A percentile compares a stretch with the other conserved stretches of the same genome.
Evolutionary conservation across 2,113 vertebrate species (phyloP).

Genomic region (Sterna hirundo): DNA sequence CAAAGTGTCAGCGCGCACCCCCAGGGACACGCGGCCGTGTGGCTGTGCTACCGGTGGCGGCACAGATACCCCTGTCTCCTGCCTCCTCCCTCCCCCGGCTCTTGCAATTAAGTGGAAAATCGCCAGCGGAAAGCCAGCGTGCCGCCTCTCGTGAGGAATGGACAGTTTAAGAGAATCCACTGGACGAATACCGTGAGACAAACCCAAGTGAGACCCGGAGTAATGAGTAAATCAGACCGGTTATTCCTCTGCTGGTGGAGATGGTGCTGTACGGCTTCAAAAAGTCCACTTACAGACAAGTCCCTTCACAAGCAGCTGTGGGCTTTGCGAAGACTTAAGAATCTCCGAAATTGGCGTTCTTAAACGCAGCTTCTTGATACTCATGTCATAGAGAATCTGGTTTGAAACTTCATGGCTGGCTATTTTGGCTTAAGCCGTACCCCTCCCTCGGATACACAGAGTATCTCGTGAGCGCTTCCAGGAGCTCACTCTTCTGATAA

Average conservation of each 20-base stretch:
- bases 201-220: background rate
- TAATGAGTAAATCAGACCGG: accelerated
- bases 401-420: background rate
- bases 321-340: background rate
- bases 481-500: background rate
- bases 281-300: accelerated
- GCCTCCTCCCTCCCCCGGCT: accelerated
- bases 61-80: background rate
- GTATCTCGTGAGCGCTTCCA: accelerated
- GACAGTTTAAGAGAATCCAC: accelerated
- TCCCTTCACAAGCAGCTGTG: background rate
- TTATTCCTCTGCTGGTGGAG: background rate
- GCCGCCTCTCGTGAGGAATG: background rate
- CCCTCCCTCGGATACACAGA: accelerated
- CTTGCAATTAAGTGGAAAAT: background rate
- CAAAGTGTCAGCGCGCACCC: accelerated
- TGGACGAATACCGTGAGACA: accelerated
- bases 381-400: accelerated
- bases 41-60: background rate
- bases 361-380: background rate
- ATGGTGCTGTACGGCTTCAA: background rate
- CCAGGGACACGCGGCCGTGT: accelerated
- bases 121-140: background rate
- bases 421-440: accelerated
- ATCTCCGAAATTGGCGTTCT: accelerated